A percentile compares a stretch with the other conserved stretches of the same genome.
phyloP scores from a whole-genome alignment of 2,888 invertebrate species.

The Agrilus biguttatus region DNA sequence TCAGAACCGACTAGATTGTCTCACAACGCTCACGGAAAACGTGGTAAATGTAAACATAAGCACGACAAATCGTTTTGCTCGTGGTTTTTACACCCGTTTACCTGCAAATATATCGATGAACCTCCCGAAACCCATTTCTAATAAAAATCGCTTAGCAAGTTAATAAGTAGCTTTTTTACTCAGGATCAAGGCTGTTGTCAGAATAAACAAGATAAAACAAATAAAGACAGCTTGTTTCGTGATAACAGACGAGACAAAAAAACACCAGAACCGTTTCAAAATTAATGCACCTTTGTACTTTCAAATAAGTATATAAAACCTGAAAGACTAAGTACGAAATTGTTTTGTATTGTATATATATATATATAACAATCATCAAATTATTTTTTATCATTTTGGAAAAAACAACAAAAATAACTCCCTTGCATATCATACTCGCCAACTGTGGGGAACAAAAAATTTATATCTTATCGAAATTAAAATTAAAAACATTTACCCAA shows the following conservation, averaged over 20 bases:
- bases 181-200: conserved; percentile 14
- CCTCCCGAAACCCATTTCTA: conserved; percentile 33
- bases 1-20: conserved; percentile 46
- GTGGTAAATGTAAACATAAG: conserved; percentile 51
- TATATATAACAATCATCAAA: too few relatives aligned
- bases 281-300: too few relatives aligned
- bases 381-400: too few relatives aligned
- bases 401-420: conserved; percentile 3
- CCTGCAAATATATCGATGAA: conserved; percentile 59
- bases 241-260: too few relatives aligned
- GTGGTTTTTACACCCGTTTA: conserved; percentile 62
- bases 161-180: conserved; percentile 10
- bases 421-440: conserved; percentile 14
- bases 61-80: conserved; percentile 57
- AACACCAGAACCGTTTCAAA: too few relatives aligned
- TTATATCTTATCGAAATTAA: conserved; percentile 23
- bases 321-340: too few relatives aligned
- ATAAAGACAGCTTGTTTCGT: too few relatives aligned
- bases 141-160: conserved; percentile 14
- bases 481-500: conserved; percentile 11
- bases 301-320: too few relatives aligned
- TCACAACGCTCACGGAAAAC: conserved; percentile 22
- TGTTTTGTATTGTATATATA: too few relatives aligned
- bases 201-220: too few relatives aligned
- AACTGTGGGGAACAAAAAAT: conserved; percentile 23